Evolutionary conservation across 2,797 vertebrate genomes (phyloP).

Genomic region (Platyrinchus mystaceus): DNA sequence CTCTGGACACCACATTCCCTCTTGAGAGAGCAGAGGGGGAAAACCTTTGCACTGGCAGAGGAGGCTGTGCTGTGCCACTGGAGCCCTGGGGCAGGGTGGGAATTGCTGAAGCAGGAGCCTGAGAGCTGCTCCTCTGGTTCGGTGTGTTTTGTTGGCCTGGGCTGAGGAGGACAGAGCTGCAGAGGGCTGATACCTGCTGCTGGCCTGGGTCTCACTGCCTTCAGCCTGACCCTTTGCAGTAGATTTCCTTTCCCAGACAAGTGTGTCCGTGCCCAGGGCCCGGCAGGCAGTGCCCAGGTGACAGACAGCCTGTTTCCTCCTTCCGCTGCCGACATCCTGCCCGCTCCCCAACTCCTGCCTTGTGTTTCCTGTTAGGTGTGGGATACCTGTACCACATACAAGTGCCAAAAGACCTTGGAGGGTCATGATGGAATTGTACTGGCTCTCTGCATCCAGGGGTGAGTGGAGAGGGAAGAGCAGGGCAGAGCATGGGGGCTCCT

Average conservation of each 20-base stretch:
- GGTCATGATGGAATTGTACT: slow-evolving; percentile 97
- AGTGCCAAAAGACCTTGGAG: slow-evolving; percentile 98
- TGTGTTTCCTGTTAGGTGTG: slow-evolving; percentile 85
- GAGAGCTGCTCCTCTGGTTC: not conserved
- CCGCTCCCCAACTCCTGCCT: not conserved
- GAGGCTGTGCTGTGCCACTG: not conserved
- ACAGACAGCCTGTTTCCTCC: slow-evolving; percentile 14
- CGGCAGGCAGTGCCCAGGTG: slow-evolving; percentile 29
- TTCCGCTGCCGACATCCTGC: not conserved
- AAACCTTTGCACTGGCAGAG: not conserved
- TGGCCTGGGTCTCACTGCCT: not conserved
- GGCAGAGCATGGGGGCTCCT: not conserved
- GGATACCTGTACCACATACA: slow-evolving; percentile 99
- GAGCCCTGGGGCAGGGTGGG: not conserved
- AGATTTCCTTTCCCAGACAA: not conserved
- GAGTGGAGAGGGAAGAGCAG: slow-evolving; percentile 38
- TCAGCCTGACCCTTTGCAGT: not conserved
- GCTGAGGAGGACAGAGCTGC: not conserved
- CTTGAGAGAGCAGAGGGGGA: not conserved
- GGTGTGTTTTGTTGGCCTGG: not conserved
- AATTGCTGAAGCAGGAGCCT: not conserved
- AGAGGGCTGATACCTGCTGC: not conserved
- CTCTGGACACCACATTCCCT: not conserved
- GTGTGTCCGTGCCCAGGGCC: not conserved
- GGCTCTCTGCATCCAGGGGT: slow-evolving; percentile 98